Evolutionary conservation across 2,797 vertebrate species (phyloP).

Genomic region (Bradypodion pumilum): DNA sequence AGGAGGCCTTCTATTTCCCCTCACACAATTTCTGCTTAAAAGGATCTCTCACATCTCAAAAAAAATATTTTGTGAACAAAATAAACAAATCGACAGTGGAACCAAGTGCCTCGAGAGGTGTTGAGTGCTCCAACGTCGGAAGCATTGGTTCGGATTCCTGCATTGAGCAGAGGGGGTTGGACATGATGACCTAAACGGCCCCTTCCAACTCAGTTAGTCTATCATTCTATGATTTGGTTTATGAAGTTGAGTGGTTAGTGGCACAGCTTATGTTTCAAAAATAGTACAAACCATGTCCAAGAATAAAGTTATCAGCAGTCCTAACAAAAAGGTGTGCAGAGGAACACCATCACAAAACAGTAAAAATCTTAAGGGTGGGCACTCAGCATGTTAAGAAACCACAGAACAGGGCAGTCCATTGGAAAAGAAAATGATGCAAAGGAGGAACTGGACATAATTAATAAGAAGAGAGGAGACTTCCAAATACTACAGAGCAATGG

Average conservation of each 20-base stretch:
- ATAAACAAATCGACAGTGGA: neutral
- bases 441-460: no score
- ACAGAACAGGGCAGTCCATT: neutral
- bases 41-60: neutral
- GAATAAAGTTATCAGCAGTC: neutral
- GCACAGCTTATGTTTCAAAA: neutral
- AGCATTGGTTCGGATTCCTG: no score
- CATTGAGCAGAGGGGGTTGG: no score
- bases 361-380: neutral
- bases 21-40: neutral
- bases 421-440: neutral
- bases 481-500: neutral
- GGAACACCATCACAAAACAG: neutral
- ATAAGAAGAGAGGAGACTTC: neutral
- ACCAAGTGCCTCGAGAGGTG: no score
- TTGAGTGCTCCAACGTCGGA: no score
- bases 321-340: neutral
- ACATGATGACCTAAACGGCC: no score
- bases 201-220: no score
- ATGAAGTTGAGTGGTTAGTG: no score
- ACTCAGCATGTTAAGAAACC: neutral
- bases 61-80: neutral
- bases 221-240: no score
- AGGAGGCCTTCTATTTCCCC: neutral
- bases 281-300: neutral